Base-by-base conservation (phyloP, 2,113 vertebrate genomes). In the Tretioscincus oriximinensis region DNA sequence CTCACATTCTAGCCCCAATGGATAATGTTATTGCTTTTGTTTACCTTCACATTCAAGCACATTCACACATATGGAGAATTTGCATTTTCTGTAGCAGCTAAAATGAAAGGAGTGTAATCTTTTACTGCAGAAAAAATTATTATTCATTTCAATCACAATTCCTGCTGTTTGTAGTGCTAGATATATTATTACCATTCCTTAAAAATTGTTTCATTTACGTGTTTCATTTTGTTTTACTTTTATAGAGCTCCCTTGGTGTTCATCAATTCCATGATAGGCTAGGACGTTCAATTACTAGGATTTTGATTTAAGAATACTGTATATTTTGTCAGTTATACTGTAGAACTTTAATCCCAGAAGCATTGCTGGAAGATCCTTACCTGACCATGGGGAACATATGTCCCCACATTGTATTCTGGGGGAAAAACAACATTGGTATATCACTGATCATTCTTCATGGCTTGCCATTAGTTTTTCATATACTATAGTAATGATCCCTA, bases 181-280 rank as follows among this genome's bases (percentile, higher is more conserved):
- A 87, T 61, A 3, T 74, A 41, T 7, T 69, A 28, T 64, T 65
- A 74, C 9, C 24, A 70, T 80, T 76, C 72, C 77, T 35, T 4
- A 5, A 69, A 70, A 71, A 21, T 66, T 58, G 18, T 26, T 0
- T 2, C 18, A 68, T 79, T 60, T 81, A 73, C 83, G 86, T 84
- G 84, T 81, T 60, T 45, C 47, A 76, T 69, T 84, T 58, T 58
- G 18, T 14, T 51, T 9, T 51, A 51, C 0, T 61, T 68, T 76
- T 85, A 89, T 85, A 83, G 66, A 87, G 72, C 47, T 70, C 21
- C 4, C 63, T 81, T 85, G 84, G 65, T 83, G 51, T n/a, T 71
- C 88, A 61, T 68, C 78, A 76, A 28, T 21, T 87, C 5, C 77
- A 76, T 61, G 78, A 82, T 77, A 69, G 77, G 69, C 20, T 66